These are phyloP conservation scores for Serrognathus titanus DNA, from an alignment of 2,888 invertebrate genomes.

Conservation along the genomic window DNA sequence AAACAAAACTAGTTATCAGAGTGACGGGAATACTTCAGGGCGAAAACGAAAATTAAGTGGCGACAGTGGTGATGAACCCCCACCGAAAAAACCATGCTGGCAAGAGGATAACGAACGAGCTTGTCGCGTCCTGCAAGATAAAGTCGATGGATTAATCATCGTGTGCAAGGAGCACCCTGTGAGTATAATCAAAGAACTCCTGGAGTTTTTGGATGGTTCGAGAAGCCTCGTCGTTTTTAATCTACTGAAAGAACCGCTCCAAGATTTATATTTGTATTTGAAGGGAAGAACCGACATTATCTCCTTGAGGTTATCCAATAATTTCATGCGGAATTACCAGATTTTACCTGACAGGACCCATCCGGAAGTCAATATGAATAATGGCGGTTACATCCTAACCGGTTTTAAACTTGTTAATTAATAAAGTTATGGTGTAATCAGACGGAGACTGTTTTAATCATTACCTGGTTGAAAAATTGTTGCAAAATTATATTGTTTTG, in stretches of 20 bases:
- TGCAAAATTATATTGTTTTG: constrained; percentile 66
- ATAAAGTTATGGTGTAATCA: neutral
- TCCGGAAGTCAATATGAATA: constrained; percentile 89
- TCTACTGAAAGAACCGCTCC: constrained; percentile 75
- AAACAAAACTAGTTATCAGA: constrained; percentile 36
- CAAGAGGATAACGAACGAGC: constrained; percentile 66
- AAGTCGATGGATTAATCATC: constrained; percentile 74
- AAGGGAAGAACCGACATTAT: constrained; percentile 70
- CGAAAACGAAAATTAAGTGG: constrained; percentile 9
- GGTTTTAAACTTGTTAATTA: constrained; percentile 50
- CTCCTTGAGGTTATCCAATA: constrained; percentile 75
- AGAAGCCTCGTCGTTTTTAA: constrained; percentile 84
- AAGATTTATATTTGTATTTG: constrained; percentile 76
- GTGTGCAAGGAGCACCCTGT: constrained; percentile 83
- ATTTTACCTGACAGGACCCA: constrained; percentile 88
- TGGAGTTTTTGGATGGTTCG: constrained; percentile 75
- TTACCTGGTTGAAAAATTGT: constrained; percentile 65
- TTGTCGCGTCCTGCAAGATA: constrained; percentile 57
- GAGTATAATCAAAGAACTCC: constrained; percentile 69
- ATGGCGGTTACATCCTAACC: constrained; percentile 84
- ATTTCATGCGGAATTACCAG: constrained; percentile 89
- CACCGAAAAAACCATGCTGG: constrained; percentile 62
- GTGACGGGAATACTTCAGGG: constrained; percentile 2
- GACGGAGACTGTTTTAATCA: constrained; percentile 12
- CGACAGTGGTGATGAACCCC: constrained; percentile 11